phyloP scores from a whole-genome alignment of 2,113 vertebrate species.

The Tapirus terrestris region DNA sequence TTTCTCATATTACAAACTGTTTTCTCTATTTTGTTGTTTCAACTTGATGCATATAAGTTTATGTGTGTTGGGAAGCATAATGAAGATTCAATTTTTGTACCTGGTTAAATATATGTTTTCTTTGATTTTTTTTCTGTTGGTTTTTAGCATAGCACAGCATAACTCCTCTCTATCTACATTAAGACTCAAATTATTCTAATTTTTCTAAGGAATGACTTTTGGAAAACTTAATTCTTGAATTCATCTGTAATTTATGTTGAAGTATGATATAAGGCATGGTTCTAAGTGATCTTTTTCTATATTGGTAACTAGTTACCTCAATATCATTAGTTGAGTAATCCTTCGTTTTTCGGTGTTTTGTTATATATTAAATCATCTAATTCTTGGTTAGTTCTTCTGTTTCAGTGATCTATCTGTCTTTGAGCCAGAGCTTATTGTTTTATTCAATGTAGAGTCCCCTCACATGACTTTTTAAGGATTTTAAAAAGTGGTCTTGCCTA shows the following conservation, averaged over 20 bases:
- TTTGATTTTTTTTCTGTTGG: background rate
- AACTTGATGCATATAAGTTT: background rate
- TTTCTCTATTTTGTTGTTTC: background rate
- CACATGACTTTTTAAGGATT: background rate
- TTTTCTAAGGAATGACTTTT: slow-evolving; percentile 8
- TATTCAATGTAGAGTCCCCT: background rate
- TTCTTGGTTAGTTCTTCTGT: slow-evolving; percentile 29
- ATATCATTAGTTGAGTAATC: background rate
- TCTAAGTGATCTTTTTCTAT: background rate
- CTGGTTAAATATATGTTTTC: background rate
- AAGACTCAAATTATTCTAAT: slow-evolving; percentile 32
- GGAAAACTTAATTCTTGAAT: background rate
- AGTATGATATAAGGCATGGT: background rate
- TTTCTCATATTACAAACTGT: background rate
- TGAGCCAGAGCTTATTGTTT: background rate
- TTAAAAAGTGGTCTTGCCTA: slow-evolving; percentile 1
- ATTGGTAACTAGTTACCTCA: background rate
- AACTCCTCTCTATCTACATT: background rate
- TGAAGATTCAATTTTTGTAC: slow-evolving; percentile 9
- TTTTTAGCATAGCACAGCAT: background rate
- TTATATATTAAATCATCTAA: background rate
- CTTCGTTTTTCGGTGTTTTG: slow-evolving; percentile 14
- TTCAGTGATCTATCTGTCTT: background rate
- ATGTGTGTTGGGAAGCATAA: background rate
- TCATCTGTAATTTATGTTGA: slow-evolving; percentile 4